A percentile compares a stretch with the other conserved stretches of the same genome.
phyloP scores from a whole-genome alignment of 2,888 invertebrate genomes.

The Drosophila leonis region DNA sequence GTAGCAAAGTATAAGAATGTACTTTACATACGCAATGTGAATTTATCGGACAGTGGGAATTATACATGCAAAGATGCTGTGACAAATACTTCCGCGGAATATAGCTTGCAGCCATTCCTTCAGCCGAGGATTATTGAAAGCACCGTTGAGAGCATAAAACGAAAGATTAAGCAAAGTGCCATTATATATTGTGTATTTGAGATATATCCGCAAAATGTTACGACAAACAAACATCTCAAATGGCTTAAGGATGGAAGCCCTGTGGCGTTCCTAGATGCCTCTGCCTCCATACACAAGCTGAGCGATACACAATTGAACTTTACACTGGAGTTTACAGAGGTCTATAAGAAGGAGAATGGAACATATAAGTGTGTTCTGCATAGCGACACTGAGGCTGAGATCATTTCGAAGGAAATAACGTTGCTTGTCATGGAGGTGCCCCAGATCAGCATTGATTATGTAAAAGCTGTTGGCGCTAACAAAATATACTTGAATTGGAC shows the following conservation, averaged over 20 bases:
- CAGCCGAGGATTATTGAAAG: conserved; percentile 84
- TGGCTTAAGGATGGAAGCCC: conserved; percentile 87
- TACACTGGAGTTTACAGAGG: conserved; percentile 87
- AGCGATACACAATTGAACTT: conserved; percentile 88
- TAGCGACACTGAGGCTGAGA: conserved; percentile 80
- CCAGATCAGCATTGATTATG: conserved; percentile 89
- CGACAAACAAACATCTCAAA: conserved; percentile 76
- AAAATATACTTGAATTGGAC: conserved; percentile 94
- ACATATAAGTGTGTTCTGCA: conserved; percentile 87
- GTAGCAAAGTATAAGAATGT: conserved; percentile 80
- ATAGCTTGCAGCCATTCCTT: conserved; percentile 82
- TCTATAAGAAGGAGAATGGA: conserved; percentile 91
- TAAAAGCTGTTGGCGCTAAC: conserved; percentile 91
- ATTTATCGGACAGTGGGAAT: conserved; percentile 87
- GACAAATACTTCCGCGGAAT: conserved; percentile 73
- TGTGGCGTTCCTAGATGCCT: conserved; percentile 83
- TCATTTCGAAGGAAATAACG: conserved; percentile 85
- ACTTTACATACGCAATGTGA: conserved; percentile 87
- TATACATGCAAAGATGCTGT: conserved; percentile 87
- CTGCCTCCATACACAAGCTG: conserved; percentile 83
- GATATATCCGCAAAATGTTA: conserved; percentile 87
- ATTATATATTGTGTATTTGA: conserved; percentile 87
- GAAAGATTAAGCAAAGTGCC: conserved; percentile 86
- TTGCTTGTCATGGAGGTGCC: conserved; percentile 90
- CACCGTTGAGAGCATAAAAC: conserved; percentile 85